These are phyloP conservation scores for Laticauda laticaudata DNA, from an alignment of 2,113 vertebrate genomes.

Conservation along the genomic window DNA sequence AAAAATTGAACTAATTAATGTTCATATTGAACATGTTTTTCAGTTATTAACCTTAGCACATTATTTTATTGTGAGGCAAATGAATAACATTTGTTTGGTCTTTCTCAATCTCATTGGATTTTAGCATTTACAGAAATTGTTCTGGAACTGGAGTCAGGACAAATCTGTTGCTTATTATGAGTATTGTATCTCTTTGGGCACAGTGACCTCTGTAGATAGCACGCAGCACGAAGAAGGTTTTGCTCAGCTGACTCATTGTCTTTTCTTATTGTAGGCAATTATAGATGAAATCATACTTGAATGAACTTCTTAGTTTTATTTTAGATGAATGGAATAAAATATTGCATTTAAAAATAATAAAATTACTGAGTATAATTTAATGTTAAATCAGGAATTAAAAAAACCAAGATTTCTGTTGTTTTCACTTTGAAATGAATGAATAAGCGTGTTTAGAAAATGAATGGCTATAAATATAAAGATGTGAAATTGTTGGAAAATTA, in stretches of 20 bases:
- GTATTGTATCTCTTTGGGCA: slow-evolving; percentile 28
- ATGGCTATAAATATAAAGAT: not conserved
- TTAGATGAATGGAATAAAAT: not conserved
- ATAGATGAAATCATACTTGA: not conserved
- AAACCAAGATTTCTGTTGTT: not conserved
- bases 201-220: slow-evolving; percentile 62
- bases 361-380: not conserved
- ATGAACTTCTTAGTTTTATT: not conserved
- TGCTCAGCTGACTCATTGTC: not conserved
- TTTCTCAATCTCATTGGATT: not conserved
- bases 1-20: not conserved
- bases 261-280: not conserved
- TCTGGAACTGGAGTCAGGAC: not conserved
- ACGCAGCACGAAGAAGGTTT: slow-evolving; percentile 3
- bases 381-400: not conserved
- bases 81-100: too few species aligned
- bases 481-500: not conserved
- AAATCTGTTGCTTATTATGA: not conserved
- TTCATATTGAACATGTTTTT: not conserved
- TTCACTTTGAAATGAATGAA: not conserved
- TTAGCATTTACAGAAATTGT: not conserved
- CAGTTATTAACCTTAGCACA: not conserved
- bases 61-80: not conserved
- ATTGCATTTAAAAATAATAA: not conserved
- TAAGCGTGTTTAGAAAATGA: not conserved